Conservation (phyloP, 1,140 invertebrate species). For the Zaprionus tsacasi region DNA sequence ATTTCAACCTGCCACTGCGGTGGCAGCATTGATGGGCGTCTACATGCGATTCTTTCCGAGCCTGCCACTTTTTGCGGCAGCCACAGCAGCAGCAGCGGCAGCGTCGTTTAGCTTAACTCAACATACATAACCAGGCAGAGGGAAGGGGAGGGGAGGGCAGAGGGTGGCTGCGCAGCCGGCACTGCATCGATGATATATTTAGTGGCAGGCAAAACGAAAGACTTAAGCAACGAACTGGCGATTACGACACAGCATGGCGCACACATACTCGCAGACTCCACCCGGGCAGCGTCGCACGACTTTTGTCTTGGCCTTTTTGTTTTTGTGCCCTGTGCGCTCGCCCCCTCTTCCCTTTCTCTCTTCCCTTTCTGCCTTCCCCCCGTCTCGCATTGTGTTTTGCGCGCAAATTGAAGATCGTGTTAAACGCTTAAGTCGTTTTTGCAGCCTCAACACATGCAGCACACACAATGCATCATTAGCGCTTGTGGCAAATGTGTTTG, state of each 20-base stretch:
- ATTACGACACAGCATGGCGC: constrained; percentile 79
- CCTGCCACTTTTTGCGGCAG: constrained; percentile 57
- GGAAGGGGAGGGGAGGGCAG: neutral
- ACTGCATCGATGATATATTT: constrained; percentile 80
- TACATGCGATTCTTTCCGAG: constrained; percentile 78
- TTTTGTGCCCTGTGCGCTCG: too few relatives aligned
- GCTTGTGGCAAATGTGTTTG: constrained; percentile 75
- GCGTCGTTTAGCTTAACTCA: constrained; percentile 82
- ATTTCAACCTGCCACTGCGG: constrained; percentile 82
- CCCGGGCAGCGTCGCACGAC: constrained; percentile 60
- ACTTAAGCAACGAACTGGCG: constrained; percentile 82
- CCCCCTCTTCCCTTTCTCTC: constrained; percentile 4
- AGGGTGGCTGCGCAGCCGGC: neutral
- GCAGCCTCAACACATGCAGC: constrained; percentile 52
- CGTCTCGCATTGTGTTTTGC: constrained; percentile 56
- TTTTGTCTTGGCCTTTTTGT: constrained; percentile 55
- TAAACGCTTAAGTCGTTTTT: constrained; percentile 72
- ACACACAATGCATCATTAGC: constrained; percentile 77
- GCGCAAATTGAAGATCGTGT: constrained; percentile 83
- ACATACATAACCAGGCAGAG: constrained; percentile 67
- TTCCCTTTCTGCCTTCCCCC: constrained; percentile 9
- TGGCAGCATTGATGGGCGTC: constrained; percentile 82
- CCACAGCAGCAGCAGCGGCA: constrained; percentile 39
- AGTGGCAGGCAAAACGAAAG: constrained; percentile 81
- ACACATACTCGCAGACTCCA: constrained; percentile 29